Evolutionary conservation across 2,888 invertebrate genomes (phyloP).

Genomic region (Pterostichus madidus): DNA sequence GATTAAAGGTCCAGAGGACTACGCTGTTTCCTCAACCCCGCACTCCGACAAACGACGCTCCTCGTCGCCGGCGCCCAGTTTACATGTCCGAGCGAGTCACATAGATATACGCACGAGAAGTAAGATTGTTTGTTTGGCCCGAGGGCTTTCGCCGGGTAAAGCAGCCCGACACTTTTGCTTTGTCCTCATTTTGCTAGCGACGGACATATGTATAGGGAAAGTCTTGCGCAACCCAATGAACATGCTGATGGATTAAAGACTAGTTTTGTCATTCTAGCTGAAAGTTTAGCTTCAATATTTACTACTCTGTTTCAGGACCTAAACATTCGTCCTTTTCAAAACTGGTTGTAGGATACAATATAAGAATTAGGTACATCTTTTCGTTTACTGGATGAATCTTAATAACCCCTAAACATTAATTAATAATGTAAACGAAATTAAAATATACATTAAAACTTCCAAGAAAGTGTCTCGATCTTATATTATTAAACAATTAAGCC

Average conservation of each 20-base stretch:
- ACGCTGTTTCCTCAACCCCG: neutral
- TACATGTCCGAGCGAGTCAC: neutral
- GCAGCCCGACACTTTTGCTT: slow-evolving; percentile 40
- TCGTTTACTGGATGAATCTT: too few species aligned
- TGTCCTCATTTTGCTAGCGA: slow-evolving; percentile 19
- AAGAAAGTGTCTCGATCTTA: too few species aligned
- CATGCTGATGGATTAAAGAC: slow-evolving; percentile 23
- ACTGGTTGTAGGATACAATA: too few species aligned
- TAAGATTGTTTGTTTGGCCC: slow-evolving; percentile 54
- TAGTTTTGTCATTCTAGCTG: neutral
- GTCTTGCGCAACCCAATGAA: slow-evolving; percentile 17
- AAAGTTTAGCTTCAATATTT: too few species aligned
- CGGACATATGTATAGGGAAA: slow-evolving; percentile 20
- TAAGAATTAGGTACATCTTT: too few species aligned
- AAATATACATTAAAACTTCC: too few species aligned
- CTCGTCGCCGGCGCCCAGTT: neutral
- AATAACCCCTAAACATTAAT: too few species aligned
- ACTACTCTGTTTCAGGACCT: too few species aligned
- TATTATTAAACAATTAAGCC: too few species aligned
- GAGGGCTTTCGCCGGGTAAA: slow-evolving; percentile 24
- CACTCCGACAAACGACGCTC: slow-evolving; percentile 13
- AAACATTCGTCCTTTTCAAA: too few species aligned
- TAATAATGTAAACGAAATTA: too few species aligned
- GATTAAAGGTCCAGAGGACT: slow-evolving; percentile 54
- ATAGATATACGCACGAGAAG: slow-evolving; percentile 18